Evolutionary conservation across 1,140 invertebrate species (phyloP).

Genomic region (Homalodisca vitripennis): DNA sequence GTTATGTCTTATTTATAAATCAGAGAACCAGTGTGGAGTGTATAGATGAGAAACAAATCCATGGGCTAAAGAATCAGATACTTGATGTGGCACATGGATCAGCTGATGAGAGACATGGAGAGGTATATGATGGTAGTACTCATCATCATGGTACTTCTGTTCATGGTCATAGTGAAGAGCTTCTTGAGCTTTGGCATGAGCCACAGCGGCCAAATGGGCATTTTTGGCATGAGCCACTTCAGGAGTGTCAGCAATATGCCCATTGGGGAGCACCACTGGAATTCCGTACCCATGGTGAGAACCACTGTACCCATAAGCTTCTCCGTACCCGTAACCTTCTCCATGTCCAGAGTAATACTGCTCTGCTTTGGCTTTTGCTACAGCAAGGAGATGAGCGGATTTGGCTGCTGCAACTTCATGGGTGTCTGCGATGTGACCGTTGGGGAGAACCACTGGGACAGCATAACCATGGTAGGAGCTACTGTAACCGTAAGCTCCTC

Average conservation of each 20-base stretch:
- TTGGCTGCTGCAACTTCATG: constrained; percentile 41
- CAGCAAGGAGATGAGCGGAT: constrained; percentile 34
- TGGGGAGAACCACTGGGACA: background rate
- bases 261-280: background rate
- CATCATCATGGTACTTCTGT: background rate
- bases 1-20: too few relatives aligned
- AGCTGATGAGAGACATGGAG: too few relatives aligned
- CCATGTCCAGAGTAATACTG: constrained; percentile 28
- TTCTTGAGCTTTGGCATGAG: constrained; percentile 26
- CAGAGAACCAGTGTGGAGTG: too few relatives aligned
- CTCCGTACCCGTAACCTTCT: constrained; percentile 11
- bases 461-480: constrained; percentile 31
- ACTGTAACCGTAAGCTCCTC: constrained; percentile 41
- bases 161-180: background rate
- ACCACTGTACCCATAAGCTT: background rate
- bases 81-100: too few relatives aligned
- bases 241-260: constrained; percentile 35
- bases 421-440: constrained; percentile 36
- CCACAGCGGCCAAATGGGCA: constrained; percentile 32
- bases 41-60: too few relatives aligned
- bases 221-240: constrained; percentile 41
- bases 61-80: too few relatives aligned
- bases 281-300: constrained; percentile 11
- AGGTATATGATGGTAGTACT: background rate
- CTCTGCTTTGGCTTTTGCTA: constrained; percentile 30